Base-by-base conservation (phyloP, 2,888 invertebrate genomes). In the Limnephilus auricula region DNA sequence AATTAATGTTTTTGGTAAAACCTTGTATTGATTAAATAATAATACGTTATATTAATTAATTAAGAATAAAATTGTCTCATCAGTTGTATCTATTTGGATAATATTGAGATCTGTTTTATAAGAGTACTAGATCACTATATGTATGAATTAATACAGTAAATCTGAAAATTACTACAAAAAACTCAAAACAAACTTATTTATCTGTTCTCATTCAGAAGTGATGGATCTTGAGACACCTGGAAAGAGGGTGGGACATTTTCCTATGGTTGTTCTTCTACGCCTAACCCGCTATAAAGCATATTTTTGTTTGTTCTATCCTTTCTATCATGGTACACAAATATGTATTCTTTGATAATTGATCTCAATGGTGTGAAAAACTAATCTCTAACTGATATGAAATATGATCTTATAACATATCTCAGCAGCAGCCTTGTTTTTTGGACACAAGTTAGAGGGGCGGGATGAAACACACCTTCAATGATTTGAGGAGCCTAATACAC, bases 361-460 rank as follows among this genome's bases (percentile, higher is more conserved):
- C n/a, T 9, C 6, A 65, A 65, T 65, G 65, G 25, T 65, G 65
- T 82, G 34, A 34, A 82, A 32, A 34, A 34, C 34, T 82, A 82
- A 82, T 34, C 34, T 32, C 32, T 82, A 37, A 34, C 34, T 32
- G 25, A 34, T 82, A 13, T 18, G 32, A 31, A 82, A 82, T 82
- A 82, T 82, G 34, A 82, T 34, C 32, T 82, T 34, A 34, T 34
- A 82, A 32, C 10, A 82, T 37, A 34, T 34, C 34, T 34, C 82
- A 82, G 32, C 34, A 82, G 25, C 82, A 82, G 82, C 82, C 82
- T 82, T 82, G 82, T 82, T 34, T 82, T 82, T 82, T 82, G 82
- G 82, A 82, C 82, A 82, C 34, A 82, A 15, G 32, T 82, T 34
- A 13, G 32, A 82, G 34, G 25, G 25, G 37, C 18, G 37, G 32